Evolutionary conservation across 1,140 invertebrate genomes (phyloP).

Genomic region (Acromyrmex echinatior): DNA sequence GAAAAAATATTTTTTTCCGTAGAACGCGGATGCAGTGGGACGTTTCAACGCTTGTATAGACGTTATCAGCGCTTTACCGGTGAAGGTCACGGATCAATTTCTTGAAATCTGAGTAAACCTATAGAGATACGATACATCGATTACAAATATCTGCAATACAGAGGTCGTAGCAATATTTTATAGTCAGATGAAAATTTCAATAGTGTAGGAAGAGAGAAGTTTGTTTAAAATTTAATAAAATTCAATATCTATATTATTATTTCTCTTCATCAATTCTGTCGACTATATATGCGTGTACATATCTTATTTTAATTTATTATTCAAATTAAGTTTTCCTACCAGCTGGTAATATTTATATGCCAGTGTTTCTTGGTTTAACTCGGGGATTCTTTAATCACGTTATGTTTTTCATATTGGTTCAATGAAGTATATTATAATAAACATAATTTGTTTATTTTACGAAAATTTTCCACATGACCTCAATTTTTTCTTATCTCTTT

Average conservation of each 20-base stretch:
- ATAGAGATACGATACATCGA: slow-evolving; percentile 39
- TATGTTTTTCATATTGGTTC: neutral
- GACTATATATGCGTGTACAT: neutral
- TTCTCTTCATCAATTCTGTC: slow-evolving; percentile 13
- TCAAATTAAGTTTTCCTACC: neutral
- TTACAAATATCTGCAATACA: slow-evolving; percentile 32
- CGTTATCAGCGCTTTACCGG: slow-evolving; percentile 54
- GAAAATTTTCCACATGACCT: neutral
- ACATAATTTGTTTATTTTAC: neutral
- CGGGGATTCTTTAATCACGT: neutral
- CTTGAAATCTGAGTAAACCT: slow-evolving; percentile 52
- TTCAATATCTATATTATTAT: slow-evolving; percentile 40
- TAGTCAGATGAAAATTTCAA: slow-evolving; percentile 9
- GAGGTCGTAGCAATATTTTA: slow-evolving; percentile 23
- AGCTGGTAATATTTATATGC: neutral
- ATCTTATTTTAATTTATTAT: slow-evolving; percentile 35
- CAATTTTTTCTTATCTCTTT: neutral
- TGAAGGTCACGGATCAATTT: slow-evolving; percentile 61
- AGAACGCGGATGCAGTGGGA: slow-evolving; percentile 55
- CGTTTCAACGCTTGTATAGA: slow-evolving; percentile 52
- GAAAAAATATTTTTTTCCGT: slow-evolving; percentile 64
- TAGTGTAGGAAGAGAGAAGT: neutral
- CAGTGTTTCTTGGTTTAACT: slow-evolving; percentile 3
- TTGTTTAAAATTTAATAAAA: slow-evolving; percentile 20
- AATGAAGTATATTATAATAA: slow-evolving; percentile 3